A percentile compares a stretch with the other conserved stretches of the same genome.
Conservation (phyloP, 2,113 vertebrate genomes). For the Corythornis madagascariensis region DNA sequence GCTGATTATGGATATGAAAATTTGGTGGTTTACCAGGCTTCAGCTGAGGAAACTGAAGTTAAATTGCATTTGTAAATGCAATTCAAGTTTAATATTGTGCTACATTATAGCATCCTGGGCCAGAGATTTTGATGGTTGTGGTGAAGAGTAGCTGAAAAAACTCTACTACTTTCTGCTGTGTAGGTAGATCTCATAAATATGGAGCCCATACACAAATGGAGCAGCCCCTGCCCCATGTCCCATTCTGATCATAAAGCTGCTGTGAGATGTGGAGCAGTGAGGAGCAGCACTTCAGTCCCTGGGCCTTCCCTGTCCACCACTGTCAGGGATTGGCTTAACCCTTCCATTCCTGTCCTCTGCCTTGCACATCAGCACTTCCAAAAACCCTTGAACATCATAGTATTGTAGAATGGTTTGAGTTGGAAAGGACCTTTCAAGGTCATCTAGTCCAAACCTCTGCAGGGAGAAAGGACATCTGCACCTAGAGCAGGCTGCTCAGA, state of each 20-base stretch:
- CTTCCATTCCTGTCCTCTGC: not conserved
- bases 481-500: not conserved
- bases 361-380: not conserved
- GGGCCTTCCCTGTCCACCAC: not conserved
- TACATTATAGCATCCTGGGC: not conserved
- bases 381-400: not conserved
- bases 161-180: not conserved
- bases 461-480: not conserved
- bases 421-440: not conserved
- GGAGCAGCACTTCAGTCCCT: not conserved
- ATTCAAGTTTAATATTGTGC: not conserved
- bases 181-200: fast-evolving
- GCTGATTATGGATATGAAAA: not conserved
- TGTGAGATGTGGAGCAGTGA: not conserved
- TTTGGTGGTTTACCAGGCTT: not conserved
- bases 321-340: not conserved
- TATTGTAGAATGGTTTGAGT: not conserved
- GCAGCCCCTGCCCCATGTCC: fast-evolving
- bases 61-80: not conserved
- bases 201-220: not conserved
- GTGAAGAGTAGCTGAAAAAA: not conserved
- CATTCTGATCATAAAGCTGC: not conserved
- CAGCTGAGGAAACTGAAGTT: not conserved
- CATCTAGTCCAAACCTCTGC: not conserved
- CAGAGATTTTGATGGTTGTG: not conserved